A percentile compares a stretch with the other conserved stretches of the same genome.
These are phyloP conservation scores for Phrynosoma platyrhinos DNA, from an alignment of 2,113 vertebrate species.

Conservation along the genomic window DNA sequence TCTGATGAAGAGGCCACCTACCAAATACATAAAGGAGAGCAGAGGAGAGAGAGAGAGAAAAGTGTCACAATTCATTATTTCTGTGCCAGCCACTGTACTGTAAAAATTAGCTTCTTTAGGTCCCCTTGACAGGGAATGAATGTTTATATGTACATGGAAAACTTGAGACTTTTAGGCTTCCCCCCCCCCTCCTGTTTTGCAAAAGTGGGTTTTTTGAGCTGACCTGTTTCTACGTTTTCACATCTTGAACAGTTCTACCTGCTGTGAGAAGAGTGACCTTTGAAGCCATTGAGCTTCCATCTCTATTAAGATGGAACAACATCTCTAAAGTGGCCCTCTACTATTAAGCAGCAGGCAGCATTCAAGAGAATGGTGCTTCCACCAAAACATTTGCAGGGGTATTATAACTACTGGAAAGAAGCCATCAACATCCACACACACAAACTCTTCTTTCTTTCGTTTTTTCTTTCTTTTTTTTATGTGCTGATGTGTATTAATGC, in stretches of 20 bases:
- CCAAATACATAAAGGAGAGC: constrained; percentile 54
- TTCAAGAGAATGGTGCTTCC: constrained; percentile 42
- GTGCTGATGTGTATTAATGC: neutral
- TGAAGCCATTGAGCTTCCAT: constrained; percentile 69
- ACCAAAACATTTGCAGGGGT: constrained; percentile 14
- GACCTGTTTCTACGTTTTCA: constrained; percentile 52
- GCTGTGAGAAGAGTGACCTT: constrained; percentile 76
- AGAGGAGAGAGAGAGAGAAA: constrained; percentile 45
- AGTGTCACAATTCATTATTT: constrained; percentile 49
- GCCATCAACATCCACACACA: neutral
- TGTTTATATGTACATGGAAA: constrained; percentile 45
- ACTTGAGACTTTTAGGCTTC: constrained; percentile 49
- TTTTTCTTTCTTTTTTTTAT: neutral
- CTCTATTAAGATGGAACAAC: constrained; percentile 61
- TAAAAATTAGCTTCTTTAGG: constrained; percentile 28
- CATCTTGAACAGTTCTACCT: constrained; percentile 58
- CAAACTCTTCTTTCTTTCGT: neutral
- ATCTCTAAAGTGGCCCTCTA: constrained; percentile 61
- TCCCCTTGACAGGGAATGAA: constrained; percentile 1
- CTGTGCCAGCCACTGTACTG: constrained; percentile 38
- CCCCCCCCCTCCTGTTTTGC: constrained; percentile 49
- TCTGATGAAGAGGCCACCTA: constrained; percentile 98
- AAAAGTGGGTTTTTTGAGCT: constrained; percentile 46
- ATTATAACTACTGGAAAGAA: neutral
- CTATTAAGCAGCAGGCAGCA: constrained; percentile 57